A percentile compares a stretch with the other conserved stretches of the same genome.
phyloP scores from a whole-genome alignment of 2,888 invertebrate species.

The Norana najaformis region DNA sequence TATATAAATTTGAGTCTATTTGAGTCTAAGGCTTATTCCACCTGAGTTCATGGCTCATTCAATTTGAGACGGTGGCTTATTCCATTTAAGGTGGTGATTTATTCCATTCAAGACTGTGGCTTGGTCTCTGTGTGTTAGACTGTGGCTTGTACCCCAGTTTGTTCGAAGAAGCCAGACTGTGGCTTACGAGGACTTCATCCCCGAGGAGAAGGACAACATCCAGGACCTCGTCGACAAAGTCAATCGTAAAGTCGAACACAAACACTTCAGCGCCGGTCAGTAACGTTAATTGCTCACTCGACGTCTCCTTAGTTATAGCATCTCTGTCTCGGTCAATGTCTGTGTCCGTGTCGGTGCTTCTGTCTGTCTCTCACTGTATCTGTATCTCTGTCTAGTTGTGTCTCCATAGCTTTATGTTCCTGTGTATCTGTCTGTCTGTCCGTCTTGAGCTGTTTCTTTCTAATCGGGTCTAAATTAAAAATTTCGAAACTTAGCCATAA shows the following conservation, averaged over 20 bases:
- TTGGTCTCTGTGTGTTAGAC: slow-evolving; percentile 10
- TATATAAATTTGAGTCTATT: no score
- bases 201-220: slow-evolving; percentile 34
- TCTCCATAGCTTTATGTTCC: background rate
- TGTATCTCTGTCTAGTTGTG: background rate
- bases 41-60: background rate
- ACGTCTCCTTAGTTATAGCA: background rate
- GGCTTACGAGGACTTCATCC: slow-evolving; percentile 30
- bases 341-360: background rate
- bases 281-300: background rate
- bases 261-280: slow-evolving; percentile 32
- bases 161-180: slow-evolving; percentile 27
- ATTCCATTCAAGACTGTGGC: background rate
- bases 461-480: background rate
- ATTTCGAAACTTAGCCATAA: no score
- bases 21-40: background rate
- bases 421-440: background rate
- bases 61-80: background rate
- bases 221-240: slow-evolving; percentile 32
- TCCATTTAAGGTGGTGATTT: background rate
- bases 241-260: slow-evolving; percentile 33
- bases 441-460: background rate
- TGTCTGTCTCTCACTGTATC: background rate
- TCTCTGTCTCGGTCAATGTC: background rate
- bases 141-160: slow-evolving; percentile 38